These are phyloP conservation scores for Venustaconcha ellipsiformis DNA, from an alignment of 1,140 invertebrate species.

Conservation along the genomic window DNA sequence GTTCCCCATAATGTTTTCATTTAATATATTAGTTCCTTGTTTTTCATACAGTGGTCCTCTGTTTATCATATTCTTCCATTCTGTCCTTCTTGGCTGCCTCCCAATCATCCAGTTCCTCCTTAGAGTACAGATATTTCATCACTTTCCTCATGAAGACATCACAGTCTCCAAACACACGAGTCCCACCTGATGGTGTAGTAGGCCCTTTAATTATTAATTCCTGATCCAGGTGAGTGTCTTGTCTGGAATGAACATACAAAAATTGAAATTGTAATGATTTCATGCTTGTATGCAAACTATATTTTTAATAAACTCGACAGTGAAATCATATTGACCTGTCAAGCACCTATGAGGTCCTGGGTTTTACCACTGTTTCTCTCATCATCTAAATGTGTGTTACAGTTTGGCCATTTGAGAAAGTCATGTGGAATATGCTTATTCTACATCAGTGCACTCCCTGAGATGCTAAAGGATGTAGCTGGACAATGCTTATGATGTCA, in stretches of 20 bases:
- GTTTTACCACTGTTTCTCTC: too few species aligned
- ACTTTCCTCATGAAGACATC: conserved; percentile 56
- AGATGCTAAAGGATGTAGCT: too few species aligned
- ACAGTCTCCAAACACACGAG: conserved; percentile 61
- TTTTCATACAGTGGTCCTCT: conserved; percentile 21
- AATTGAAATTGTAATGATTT: background rate
- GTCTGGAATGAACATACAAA: conserved; percentile 33
- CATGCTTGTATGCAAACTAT: background rate
- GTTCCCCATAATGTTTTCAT: too few species aligned
- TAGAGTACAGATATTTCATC: conserved; percentile 43
- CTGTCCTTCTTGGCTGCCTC: conserved; percentile 39
- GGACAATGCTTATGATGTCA: too few species aligned
- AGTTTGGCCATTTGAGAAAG: too few species aligned
- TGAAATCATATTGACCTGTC: too few species aligned
- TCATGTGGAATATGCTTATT: too few species aligned
- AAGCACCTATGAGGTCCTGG: too few species aligned
- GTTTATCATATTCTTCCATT: conserved; percentile 42
- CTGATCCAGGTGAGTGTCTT: conserved; percentile 44
- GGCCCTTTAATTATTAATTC: conserved; percentile 11
- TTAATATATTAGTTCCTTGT: background rate
- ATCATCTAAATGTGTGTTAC: too few species aligned
- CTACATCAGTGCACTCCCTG: too few species aligned
- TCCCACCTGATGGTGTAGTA: conserved; percentile 23
- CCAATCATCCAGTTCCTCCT: conserved; percentile 44
- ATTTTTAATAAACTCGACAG: too few species aligned